phyloP scores from a whole-genome alignment of 2,797 vertebrate genomes.

The Notamacropus eugenii region DNA sequence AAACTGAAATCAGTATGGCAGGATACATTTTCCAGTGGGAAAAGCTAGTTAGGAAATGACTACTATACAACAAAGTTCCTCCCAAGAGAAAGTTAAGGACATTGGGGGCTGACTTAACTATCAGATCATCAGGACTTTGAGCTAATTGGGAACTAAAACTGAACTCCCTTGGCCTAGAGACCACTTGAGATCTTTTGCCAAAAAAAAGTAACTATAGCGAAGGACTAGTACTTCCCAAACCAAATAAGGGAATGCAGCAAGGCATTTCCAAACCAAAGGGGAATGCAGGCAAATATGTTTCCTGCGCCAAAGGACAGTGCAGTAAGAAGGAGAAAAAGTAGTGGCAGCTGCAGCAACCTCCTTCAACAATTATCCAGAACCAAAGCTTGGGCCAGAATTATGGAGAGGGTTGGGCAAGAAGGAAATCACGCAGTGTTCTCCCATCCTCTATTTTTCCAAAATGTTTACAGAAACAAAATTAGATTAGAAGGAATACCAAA shows the following conservation, averaged over 20 bases:
- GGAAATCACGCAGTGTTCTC: background rate
- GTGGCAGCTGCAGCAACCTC: background rate
- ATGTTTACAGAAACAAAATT: background rate
- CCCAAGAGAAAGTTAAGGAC: background rate
- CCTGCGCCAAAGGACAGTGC: background rate
- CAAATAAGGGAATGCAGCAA: slow-evolving; percentile 31
- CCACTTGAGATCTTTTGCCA: background rate
- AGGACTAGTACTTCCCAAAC: slow-evolving; percentile 30
- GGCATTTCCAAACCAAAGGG: background rate
- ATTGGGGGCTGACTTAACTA: background rate
- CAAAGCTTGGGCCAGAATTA: background rate
- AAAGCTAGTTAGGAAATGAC: background rate
- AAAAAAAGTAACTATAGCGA: slow-evolving; percentile 13
- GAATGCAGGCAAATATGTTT: background rate
- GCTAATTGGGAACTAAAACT: background rate
- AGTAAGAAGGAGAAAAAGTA: background rate
- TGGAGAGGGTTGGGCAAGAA: fast-evolving
- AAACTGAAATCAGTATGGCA: background rate
- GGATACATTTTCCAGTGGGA: background rate
- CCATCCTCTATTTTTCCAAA: background rate
- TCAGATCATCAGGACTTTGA: slow-evolving; percentile 10
- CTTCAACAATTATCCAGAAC: background rate
- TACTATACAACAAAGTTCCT: background rate
- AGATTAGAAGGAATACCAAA: background rate
- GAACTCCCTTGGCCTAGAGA: background rate